These are phyloP conservation scores for Volucella inflata DNA, from an alignment of 2,888 invertebrate species.

Conservation along the genomic window DNA sequence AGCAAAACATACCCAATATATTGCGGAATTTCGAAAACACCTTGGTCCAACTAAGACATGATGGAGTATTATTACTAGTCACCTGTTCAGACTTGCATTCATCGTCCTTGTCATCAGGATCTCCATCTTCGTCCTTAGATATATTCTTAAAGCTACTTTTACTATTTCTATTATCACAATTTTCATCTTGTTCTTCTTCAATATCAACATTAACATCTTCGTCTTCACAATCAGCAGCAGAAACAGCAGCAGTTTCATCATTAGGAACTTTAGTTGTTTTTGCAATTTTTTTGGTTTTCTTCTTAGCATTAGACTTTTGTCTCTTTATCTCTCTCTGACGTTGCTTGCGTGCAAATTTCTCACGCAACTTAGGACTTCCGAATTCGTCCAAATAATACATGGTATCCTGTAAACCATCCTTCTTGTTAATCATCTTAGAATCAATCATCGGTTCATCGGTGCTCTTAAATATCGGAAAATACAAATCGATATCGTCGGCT, in stretches of 20 bases:
- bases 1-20: slow-evolving; percentile 69
- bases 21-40: slow-evolving; percentile 77
- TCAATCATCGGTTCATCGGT: slow-evolving; percentile 81
- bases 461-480: slow-evolving; percentile 81
- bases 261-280: slow-evolving; percentile 64
- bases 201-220: slow-evolving; percentile 33
- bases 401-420: slow-evolving; percentile 83
- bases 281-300: slow-evolving; percentile 76
- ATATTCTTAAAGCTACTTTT: slow-evolving; percentile 68
- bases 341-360: slow-evolving; percentile 82
- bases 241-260: slow-evolving; percentile 31
- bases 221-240: slow-evolving; percentile 75
- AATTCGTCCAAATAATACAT: slow-evolving; percentile 84
- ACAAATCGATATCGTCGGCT: slow-evolving; percentile 70
- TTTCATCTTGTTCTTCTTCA: slow-evolving; percentile 57
- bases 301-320: slow-evolving; percentile 78
- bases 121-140: slow-evolving; percentile 53
- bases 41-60: slow-evolving; percentile 83
- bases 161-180: slow-evolving; percentile 76
- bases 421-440: slow-evolving; percentile 82
- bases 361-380: slow-evolving; percentile 83
- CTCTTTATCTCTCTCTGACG: slow-evolving; percentile 79
- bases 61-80: slow-evolving; percentile 77
- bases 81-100: slow-evolving; percentile 73
- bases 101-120: slow-evolving; percentile 32